phyloP scores from a whole-genome alignment of 2,888 invertebrate genomes.

The Homarus gammarus region DNA sequence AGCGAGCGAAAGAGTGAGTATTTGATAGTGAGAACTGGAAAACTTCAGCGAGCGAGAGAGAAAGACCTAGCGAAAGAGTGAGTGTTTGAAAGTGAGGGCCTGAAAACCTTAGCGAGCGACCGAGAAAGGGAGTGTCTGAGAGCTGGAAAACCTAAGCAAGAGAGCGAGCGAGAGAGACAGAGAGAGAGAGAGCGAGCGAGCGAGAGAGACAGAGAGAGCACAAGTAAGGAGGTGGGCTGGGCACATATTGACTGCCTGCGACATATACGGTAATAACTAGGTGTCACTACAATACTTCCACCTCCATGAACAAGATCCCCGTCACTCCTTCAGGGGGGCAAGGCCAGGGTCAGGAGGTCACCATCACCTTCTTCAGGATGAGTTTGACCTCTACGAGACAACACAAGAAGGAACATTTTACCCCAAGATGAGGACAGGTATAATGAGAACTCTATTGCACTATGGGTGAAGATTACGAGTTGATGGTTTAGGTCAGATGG shows the following conservation, averaged over 20 bases:
- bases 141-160: constrained; percentile 10
- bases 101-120: no score
- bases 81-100: no score
- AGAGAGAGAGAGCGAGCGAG: constrained; percentile 16
- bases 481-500: background rate
- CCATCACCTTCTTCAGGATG: background rate
- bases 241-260: constrained; percentile 35
- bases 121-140: constrained; percentile 48
- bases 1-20: no score
- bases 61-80: no score
- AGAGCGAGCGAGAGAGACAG: constrained; percentile 35
- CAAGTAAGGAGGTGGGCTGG: background rate
- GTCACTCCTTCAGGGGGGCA: constrained; percentile 23
- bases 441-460: background rate
- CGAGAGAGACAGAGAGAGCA: background rate
- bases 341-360: constrained; percentile 28
- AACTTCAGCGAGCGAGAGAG: no score
- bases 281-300: constrained; percentile 54
- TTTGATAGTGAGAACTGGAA: no score
- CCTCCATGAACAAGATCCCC: constrained; percentile 29
- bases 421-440: no score
- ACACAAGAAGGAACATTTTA: no score
- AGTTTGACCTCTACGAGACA: background rate
- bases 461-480: background rate
- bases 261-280: constrained; percentile 62